Evolutionary conservation across 2,113 vertebrate genomes (phyloP).

Genomic region (Calypte anna): DNA sequence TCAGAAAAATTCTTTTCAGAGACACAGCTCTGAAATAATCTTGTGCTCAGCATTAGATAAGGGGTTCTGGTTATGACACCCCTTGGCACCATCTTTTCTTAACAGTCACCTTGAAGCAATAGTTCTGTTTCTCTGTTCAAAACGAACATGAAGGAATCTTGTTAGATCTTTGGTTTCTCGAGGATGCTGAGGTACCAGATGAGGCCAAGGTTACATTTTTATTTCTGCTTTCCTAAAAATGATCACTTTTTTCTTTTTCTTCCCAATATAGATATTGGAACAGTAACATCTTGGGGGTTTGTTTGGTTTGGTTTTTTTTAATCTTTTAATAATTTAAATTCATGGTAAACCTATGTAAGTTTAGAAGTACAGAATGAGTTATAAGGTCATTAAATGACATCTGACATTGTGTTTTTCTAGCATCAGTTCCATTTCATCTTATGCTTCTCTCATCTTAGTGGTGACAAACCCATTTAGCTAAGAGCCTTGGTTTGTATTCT

Average conservation of each 20-base stretch:
- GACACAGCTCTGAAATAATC: neutral
- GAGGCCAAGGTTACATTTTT: neutral
- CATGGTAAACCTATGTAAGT: neutral
- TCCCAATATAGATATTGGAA: neutral
- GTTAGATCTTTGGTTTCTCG: neutral
- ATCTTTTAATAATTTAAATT: neutral
- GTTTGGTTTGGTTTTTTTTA: neutral
- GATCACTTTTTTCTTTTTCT: neutral
- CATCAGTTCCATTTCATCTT: neutral
- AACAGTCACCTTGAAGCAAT: neutral
- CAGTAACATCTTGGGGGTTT: neutral
- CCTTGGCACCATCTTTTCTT: neutral
- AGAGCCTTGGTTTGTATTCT: neutral
- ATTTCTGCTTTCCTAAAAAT: neutral
- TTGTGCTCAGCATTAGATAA: neutral
- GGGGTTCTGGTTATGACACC: neutral
- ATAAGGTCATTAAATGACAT: neutral
- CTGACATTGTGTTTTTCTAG: accelerated
- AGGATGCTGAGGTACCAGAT: neutral
- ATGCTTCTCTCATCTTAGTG: neutral
- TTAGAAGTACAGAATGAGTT: neutral
- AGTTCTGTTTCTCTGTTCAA: neutral
- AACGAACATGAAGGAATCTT: neutral
- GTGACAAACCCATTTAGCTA: neutral
- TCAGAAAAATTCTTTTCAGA: neutral